phyloP scores from a whole-genome alignment of 2,797 vertebrate species.

The Mormyrops boulengeri region DNA sequence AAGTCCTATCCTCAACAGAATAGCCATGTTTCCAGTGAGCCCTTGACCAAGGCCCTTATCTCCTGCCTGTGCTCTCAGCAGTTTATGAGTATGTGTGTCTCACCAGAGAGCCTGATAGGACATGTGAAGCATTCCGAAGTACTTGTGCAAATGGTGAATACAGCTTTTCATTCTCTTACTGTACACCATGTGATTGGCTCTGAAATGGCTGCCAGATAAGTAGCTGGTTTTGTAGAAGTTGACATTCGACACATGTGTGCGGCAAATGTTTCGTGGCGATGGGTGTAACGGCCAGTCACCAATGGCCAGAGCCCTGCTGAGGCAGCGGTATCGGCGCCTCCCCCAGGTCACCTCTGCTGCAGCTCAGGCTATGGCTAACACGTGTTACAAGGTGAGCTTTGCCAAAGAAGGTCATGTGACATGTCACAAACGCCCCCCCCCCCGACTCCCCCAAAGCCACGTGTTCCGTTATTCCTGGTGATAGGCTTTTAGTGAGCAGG shows the following conservation, averaged over 20 bases:
- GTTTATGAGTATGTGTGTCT: background rate
- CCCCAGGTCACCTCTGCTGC: background rate
- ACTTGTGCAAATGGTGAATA: background rate
- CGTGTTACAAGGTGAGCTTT: background rate
- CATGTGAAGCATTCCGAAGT: background rate
- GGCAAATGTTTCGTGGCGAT: background rate
- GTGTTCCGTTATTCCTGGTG: background rate
- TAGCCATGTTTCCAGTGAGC: background rate
- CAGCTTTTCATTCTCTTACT: background rate
- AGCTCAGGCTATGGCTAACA: background rate
- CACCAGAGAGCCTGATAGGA: background rate
- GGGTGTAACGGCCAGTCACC: background rate
- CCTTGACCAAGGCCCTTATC: background rate
- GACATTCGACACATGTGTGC: background rate
- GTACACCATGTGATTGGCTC: background rate
- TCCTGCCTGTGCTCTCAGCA: background rate
- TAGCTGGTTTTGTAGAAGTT: slow-evolving; percentile 18
- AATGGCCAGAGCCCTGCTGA: background rate
- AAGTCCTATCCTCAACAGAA: background rate
- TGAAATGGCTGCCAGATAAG: slow-evolving; percentile 24
- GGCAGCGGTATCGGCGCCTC: background rate
- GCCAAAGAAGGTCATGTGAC: background rate
- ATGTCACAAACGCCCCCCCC: too few species aligned
- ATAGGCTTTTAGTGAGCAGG: background rate
- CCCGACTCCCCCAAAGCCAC: background rate